Percentiles rank a stretch among this genome's conserved stretches.
Conservation (phyloP, 2,888 invertebrate genomes). For the Athripsodes cinereus region DNA sequence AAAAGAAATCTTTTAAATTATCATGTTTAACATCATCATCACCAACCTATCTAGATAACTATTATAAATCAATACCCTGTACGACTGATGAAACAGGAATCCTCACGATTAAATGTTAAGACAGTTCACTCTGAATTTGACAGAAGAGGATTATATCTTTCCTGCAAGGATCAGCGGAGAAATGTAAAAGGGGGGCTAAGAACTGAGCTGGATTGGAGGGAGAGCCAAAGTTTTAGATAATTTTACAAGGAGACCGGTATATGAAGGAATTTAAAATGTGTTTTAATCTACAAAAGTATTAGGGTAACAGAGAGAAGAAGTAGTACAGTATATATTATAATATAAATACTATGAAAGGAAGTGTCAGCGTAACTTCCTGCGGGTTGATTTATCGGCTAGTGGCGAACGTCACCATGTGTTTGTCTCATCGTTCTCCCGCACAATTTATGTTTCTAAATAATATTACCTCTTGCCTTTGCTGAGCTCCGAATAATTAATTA, state of each 20-base stretch:
- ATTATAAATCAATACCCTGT: neutral
- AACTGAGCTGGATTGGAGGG: neutral
- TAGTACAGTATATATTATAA: too few species aligned
- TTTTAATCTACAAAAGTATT: neutral
- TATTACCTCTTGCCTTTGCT: neutral
- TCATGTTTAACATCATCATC: neutral
- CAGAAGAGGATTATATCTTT: conserved; percentile 1
- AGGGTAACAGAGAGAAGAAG: neutral
- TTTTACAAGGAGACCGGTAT: too few species aligned
- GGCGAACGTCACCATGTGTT: conserved; percentile 23
- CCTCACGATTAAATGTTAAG: neutral
- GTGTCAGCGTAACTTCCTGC: conserved; percentile 27
- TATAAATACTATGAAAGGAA: conserved; percentile 19
- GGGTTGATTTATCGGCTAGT: conserved; percentile 26
- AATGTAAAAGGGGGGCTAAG: neutral
- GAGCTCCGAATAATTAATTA: neutral
- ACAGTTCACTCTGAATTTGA: neutral
- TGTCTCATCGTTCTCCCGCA: conserved; percentile 10
- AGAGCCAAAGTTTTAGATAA: too few species aligned
- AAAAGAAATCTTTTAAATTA: neutral
- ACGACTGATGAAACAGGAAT: conserved; percentile 1
- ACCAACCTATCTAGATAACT: too few species aligned
- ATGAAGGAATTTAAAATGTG: too few species aligned
- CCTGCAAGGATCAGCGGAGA: neutral
- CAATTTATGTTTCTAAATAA: neutral